phyloP scores from a whole-genome alignment of 2,888 invertebrate species.

The Balanococcus diminutus region DNA sequence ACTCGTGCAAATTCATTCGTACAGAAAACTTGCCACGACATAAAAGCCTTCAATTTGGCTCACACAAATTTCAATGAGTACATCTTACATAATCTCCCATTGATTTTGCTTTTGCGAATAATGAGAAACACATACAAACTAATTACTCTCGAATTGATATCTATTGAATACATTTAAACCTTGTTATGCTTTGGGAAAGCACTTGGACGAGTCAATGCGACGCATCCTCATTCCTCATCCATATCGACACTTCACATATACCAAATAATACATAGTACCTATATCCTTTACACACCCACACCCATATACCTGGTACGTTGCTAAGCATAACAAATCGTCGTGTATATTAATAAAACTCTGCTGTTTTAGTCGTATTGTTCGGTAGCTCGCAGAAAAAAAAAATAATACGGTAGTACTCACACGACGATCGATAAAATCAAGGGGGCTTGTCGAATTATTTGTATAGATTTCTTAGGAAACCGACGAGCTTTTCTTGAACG shows the following conservation, averaged over 20 bases:
- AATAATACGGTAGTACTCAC: no score
- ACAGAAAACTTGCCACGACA: no score
- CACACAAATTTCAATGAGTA: background rate
- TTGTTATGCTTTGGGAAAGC: background rate
- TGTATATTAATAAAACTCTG: background rate
- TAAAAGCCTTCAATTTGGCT: no score
- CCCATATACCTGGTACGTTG: background rate
- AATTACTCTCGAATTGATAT: background rate
- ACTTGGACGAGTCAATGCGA: background rate
- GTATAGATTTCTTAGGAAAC: no score
- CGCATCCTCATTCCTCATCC: background rate
- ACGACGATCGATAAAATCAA: background rate
- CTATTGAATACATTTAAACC: background rate
- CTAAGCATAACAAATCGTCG: slow-evolving; percentile 4
- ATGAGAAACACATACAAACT: background rate
- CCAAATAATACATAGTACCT: no score
- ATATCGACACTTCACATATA: background rate
- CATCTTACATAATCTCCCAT: background rate
- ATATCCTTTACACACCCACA: background rate
- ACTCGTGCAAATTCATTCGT: no score
- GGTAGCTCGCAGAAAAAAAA: background rate
- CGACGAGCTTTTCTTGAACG: no score
- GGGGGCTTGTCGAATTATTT: no score
- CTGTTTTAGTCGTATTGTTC: background rate
- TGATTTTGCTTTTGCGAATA: background rate